Conservation (phyloP, 2,888 invertebrate species). For the Nowickia ferox region DNA sequence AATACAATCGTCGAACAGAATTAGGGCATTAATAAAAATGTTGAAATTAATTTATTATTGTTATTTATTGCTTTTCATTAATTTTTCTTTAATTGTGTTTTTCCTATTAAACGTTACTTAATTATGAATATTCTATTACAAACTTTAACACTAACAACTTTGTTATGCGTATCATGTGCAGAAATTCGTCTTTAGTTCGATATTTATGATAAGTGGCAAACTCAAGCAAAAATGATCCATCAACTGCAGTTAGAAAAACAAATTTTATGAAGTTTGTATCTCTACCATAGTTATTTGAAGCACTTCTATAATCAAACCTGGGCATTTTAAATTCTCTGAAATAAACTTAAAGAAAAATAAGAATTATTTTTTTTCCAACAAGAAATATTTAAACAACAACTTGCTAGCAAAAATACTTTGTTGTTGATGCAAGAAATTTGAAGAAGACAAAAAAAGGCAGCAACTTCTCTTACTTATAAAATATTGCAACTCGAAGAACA, state of each 20-base stretch:
- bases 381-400: constrained; percentile 16
- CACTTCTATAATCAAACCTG: background rate
- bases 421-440: constrained; percentile 10
- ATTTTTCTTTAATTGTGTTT: too few relatives aligned
- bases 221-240: background rate
- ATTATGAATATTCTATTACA: too few relatives aligned
- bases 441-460: background rate
- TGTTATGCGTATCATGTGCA: too few relatives aligned
- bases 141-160: too few relatives aligned
- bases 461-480: constrained; percentile 23
- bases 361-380: background rate
- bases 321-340: background rate
- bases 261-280: background rate
- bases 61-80: too few relatives aligned
- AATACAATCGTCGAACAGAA: too few relatives aligned
- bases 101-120: too few relatives aligned
- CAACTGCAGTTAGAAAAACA: background rate
- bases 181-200: background rate
- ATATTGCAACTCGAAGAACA: constrained; percentile 39
- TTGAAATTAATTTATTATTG: too few relatives aligned
- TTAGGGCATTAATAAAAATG: too few relatives aligned
- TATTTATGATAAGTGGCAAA: background rate
- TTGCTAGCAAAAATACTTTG: constrained; percentile 22
- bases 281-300: background rate
- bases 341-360: background rate